A percentile compares a stretch with the other conserved stretches of the same genome.
Evolutionary conservation across 2,797 vertebrate species (phyloP).

Genomic region (Aeoliscus strigatus): DNA sequence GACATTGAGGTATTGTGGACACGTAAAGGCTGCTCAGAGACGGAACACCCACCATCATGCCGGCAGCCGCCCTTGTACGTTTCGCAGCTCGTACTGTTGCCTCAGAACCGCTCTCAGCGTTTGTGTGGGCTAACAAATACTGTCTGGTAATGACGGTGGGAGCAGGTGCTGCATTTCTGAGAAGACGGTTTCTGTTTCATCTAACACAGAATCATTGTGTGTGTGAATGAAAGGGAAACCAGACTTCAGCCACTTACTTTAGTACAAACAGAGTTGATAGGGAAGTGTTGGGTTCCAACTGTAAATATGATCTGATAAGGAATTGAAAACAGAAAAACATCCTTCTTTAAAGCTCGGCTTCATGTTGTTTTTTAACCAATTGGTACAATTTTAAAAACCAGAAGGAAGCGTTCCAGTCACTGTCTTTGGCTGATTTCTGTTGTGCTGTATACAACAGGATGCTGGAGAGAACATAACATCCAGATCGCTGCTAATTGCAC

Average conservation of each 20-base stretch:
- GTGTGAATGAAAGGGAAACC: too few relatives aligned
- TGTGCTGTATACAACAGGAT: constrained; percentile 22
- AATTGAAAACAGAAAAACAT: constrained; percentile 11
- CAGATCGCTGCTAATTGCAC: constrained; percentile 31
- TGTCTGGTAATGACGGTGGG: constrained; percentile 7
- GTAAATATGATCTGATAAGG: constrained; percentile 13
- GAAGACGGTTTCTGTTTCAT: constrained; percentile 5
- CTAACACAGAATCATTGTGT: too few relatives aligned
- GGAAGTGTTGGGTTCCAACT: too few relatives aligned
- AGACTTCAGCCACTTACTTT: too few relatives aligned
- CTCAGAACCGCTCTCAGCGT: constrained; percentile 12
- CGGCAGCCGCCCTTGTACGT: constrained; percentile 8
- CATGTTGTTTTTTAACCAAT: constrained; percentile 27
- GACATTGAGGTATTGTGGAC: constrained; percentile 11
- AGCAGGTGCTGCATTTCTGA: constrained; percentile 6
- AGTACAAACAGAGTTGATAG: too few relatives aligned
- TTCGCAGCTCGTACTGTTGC: background rate
- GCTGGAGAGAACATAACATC: constrained; percentile 29
- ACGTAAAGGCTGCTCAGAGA: constrained; percentile 6
- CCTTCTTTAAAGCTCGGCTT: too few relatives aligned
- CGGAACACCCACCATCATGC: constrained; percentile 1
- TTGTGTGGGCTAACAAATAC: constrained; percentile 9
- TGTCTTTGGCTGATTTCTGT: constrained; percentile 27
- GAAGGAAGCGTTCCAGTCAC: constrained; percentile 23
- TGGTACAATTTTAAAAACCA: constrained; percentile 19